Evolutionary conservation across 2,797 vertebrate species (phyloP).

Genomic region (Loriculus beryllinus): DNA sequence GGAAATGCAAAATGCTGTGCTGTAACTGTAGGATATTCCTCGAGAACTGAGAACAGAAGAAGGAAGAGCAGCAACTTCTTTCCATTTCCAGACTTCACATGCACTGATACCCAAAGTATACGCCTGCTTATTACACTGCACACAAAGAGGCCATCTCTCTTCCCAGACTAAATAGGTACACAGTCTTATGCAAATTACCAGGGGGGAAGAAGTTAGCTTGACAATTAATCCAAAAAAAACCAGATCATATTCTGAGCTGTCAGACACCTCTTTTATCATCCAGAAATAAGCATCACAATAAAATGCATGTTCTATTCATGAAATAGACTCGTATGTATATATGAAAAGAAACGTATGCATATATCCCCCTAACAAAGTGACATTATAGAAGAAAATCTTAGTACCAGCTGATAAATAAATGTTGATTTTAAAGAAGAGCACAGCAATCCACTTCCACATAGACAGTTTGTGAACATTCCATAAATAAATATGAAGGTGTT

Average conservation of each 20-base stretch:
- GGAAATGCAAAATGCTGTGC: background rate
- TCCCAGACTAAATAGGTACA: background rate
- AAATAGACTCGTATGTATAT: background rate
- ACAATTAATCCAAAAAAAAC: constrained; percentile 37
- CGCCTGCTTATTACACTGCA: accelerated
- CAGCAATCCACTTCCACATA: constrained; percentile 19
- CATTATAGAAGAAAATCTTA: constrained; percentile 7
- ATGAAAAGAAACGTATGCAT: constrained; percentile 12
- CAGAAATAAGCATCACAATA: background rate
- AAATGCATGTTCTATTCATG: background rate
- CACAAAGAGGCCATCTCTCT: background rate
- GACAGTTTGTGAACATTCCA: constrained; percentile 31
- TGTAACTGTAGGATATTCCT: background rate
- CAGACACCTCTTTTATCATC: constrained; percentile 2
- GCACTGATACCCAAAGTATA: background rate
- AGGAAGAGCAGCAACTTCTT: background rate
- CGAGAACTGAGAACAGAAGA: background rate
- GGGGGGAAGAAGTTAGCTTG: background rate
- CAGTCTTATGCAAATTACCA: background rate
- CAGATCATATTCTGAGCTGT: background rate
- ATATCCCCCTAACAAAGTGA: background rate
- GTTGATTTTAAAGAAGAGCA: background rate
- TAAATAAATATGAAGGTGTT: constrained; percentile 37
- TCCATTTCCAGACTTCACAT: background rate
- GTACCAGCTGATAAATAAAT: constrained; percentile 1